Conservation (phyloP, 2,888 invertebrate genomes). For the Zaprionus obscuricornis region DNA sequence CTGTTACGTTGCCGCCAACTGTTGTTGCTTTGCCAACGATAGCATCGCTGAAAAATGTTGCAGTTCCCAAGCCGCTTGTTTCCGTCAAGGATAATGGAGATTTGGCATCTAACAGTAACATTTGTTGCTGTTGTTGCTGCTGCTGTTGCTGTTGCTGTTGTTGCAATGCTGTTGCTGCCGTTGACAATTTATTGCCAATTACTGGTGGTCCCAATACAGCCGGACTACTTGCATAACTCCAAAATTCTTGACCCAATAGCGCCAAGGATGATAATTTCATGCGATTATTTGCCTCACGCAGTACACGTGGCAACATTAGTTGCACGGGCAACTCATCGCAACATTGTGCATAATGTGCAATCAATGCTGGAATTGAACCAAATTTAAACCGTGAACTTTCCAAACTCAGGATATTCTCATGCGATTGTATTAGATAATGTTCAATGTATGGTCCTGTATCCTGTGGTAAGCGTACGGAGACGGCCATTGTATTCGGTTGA, state of each 20-base stretch:
- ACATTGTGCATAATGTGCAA: slow-evolving; percentile 96
- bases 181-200: neutral
- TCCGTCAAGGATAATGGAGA: slow-evolving; percentile 83
- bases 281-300: slow-evolving; percentile 94
- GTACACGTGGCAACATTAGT: slow-evolving; percentile 92
- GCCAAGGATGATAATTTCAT: slow-evolving; percentile 96
- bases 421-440: slow-evolving; percentile 96
- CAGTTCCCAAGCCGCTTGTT: slow-evolving; percentile 83
- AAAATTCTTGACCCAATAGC: slow-evolving; percentile 94
- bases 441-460: slow-evolving; percentile 96
- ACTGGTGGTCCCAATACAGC: slow-evolving; percentile 53
- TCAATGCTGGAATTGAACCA: slow-evolving; percentile 94
- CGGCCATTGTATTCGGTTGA: slow-evolving; percentile 96
- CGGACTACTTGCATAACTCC: slow-evolving; percentile 87
- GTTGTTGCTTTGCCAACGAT: neutral
- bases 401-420: slow-evolving; percentile 91
- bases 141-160: slow-evolving; percentile 9
- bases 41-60: slow-evolving; percentile 81
- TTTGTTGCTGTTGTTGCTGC: slow-evolving; percentile 43
- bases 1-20: slow-evolving; percentile 36
- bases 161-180: slow-evolving; percentile 2
- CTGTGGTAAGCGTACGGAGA: slow-evolving; percentile 94
- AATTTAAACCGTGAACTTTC: slow-evolving; percentile 97
- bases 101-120: slow-evolving; percentile 79
- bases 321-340: slow-evolving; percentile 97